These are phyloP conservation scores for Alethe castanea DNA, from an alignment of 2,113 vertebrate genomes.

Conservation along the genomic window DNA sequence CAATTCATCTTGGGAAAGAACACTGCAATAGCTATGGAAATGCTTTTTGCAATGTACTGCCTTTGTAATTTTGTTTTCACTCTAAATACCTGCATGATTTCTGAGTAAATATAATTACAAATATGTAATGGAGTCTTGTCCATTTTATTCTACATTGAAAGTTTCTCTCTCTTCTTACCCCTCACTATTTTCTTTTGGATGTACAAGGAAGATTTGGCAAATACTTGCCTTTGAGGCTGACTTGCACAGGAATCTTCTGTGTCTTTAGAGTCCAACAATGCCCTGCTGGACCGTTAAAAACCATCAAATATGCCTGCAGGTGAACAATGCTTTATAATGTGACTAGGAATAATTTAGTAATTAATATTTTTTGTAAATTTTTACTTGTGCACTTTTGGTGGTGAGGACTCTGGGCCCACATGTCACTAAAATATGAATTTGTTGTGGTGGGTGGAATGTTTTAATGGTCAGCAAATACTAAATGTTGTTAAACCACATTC, in stretches of 20 bases:
- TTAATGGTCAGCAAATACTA: background rate
- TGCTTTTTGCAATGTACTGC: background rate
- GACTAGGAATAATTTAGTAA: background rate
- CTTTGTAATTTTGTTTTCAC: background rate
- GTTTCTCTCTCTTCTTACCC: background rate
- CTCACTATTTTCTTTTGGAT: background rate
- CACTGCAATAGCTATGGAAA: background rate
- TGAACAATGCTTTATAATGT: background rate
- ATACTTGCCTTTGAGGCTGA: background rate
- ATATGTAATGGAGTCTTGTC: background rate
- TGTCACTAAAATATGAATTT: background rate
- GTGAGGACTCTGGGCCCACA: background rate
- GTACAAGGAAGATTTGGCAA: background rate
- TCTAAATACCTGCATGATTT: background rate
- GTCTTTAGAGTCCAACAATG: background rate
- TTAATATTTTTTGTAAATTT: background rate
- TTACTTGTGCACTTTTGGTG: background rate
- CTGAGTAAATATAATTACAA: background rate
- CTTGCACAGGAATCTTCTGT: background rate
- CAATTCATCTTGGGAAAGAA: background rate
- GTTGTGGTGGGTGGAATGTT: accelerated
- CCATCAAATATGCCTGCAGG: background rate
- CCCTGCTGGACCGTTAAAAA: background rate
- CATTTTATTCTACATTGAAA: background rate
- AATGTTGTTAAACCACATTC: background rate